Conservation (phyloP, 2,113 vertebrate genomes). For the Arothron firmamentum region DNA sequence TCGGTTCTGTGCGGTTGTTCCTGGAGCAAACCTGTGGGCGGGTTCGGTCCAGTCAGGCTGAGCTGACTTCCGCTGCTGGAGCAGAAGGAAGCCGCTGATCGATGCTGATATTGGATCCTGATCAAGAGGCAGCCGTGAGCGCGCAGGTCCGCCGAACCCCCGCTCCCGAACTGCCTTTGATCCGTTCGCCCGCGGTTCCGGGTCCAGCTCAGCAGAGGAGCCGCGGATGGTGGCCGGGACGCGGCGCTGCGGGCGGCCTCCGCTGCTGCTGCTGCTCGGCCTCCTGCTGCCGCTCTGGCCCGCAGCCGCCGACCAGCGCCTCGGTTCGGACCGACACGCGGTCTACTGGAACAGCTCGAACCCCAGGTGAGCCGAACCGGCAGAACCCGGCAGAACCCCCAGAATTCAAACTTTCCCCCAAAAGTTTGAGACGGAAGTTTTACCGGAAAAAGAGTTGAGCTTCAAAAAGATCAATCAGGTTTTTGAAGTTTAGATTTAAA, state of each 20-base stretch:
- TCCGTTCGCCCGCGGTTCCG: constrained; percentile 4
- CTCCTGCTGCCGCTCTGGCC: constrained; percentile 74
- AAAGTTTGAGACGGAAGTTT: too few species aligned
- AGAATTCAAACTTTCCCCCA: not conserved
- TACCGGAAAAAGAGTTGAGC: too few species aligned
- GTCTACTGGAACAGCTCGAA: constrained; percentile 95
- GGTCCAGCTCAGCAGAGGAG: constrained; percentile 22
- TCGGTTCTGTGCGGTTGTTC: too few species aligned
- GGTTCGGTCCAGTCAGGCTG: not conserved
- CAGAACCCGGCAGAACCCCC: not conserved
- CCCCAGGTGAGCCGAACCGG: constrained; percentile 80
- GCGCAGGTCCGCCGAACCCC: not conserved
- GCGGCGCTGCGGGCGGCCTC: constrained; percentile 55
- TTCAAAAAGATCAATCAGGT: too few species aligned
- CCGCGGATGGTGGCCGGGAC: constrained; percentile 39
- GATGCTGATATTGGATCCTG: not conserved
- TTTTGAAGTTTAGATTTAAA: too few species aligned
- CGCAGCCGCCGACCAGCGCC: constrained; percentile 83
- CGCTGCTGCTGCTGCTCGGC: constrained; percentile 75
- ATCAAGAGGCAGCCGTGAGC: constrained; percentile 1
- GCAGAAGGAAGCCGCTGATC: constrained; percentile 5
- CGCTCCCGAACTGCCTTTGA: not conserved
- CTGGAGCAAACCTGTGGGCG: constrained; percentile 38
- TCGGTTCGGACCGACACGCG: constrained; percentile 84
- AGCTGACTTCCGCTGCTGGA: constrained; percentile 18